phyloP scores from a whole-genome alignment of 1,140 invertebrate species.

The Drosophila triauraria region DNA sequence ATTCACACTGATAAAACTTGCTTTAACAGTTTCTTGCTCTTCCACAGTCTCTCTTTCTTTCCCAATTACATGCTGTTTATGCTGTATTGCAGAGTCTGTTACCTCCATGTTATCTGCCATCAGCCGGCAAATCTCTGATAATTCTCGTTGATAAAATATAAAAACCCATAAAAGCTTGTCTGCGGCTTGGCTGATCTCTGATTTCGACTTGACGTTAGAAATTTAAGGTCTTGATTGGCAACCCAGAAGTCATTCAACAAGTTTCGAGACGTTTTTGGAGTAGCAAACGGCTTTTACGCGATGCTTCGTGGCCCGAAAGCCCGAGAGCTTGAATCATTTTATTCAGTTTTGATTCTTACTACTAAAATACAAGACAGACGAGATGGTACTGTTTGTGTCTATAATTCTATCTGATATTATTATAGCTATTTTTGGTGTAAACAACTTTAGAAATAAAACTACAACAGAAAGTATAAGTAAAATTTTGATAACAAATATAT shows the following conservation, averaged over 20 bases:
- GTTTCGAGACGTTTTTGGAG: conserved; percentile 57
- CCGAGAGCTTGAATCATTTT: background rate
- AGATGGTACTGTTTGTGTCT: background rate
- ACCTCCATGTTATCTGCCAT: conserved; percentile 15
- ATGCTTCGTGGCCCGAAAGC: conserved; percentile 8
- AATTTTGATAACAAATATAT: no score
- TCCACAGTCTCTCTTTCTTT: conserved; percentile 1
- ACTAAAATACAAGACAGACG: background rate
- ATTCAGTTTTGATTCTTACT: background rate
- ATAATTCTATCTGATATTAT: no score
- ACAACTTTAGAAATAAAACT: no score
- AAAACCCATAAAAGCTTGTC: conserved; percentile 35
- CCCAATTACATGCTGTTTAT: conserved; percentile 2
- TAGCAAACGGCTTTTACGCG: conserved; percentile 25
- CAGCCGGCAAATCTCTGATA: conserved; percentile 12
- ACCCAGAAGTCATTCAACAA: conserved; percentile 60
- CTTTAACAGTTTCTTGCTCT: background rate
- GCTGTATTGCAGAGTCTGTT: background rate
- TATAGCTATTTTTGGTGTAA: no score
- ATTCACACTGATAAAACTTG: background rate
- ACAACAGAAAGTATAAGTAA: no score
- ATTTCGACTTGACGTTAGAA: conserved; percentile 59
- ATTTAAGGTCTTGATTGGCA: conserved; percentile 57
- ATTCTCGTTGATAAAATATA: conserved; percentile 10
- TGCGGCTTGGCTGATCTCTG: conserved; percentile 14